Conservation (phyloP, 2,113 vertebrate genomes). For the Platysternon megacephalum region DNA sequence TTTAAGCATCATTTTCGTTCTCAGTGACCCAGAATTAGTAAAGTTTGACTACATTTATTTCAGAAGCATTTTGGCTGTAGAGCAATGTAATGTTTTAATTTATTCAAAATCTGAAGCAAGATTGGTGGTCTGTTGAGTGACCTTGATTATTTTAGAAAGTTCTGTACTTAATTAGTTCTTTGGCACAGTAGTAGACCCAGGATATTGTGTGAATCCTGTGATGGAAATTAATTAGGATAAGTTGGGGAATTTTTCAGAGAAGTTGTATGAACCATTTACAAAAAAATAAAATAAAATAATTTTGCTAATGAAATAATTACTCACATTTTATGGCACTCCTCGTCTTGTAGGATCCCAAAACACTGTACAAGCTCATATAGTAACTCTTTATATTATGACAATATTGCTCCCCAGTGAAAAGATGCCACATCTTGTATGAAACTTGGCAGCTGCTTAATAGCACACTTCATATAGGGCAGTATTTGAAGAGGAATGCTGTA, state of each 20-base stretch:
- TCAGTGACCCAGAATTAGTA: too few species aligned
- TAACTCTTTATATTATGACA: neutral
- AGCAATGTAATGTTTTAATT: constrained; percentile 57
- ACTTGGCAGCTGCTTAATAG: neutral
- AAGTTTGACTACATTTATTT: too few species aligned
- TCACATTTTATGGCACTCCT: constrained; percentile 53
- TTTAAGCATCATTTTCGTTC: too few species aligned
- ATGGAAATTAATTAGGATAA: neutral
- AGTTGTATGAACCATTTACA: neutral
- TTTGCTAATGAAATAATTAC: constrained; percentile 60
- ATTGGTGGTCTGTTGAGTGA: constrained; percentile 69
- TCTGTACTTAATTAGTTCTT: constrained; percentile 69
- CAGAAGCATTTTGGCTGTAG: too few species aligned
- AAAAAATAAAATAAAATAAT: neutral
- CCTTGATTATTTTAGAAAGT: constrained; percentile 37
- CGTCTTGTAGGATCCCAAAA: constrained; percentile 35
- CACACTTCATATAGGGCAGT: too few species aligned
- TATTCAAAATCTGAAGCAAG: constrained; percentile 63
- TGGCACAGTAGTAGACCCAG: constrained; percentile 45
- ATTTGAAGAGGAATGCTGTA: neutral
- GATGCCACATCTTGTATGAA: constrained; percentile 8
- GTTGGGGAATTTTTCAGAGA: neutral
- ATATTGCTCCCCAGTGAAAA: neutral
- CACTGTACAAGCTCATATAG: neutral
- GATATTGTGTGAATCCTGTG: constrained; percentile 65